These are phyloP conservation scores for Aleadryas rufinucha DNA, from an alignment of 2,113 vertebrate genomes.

Conservation along the genomic window DNA sequence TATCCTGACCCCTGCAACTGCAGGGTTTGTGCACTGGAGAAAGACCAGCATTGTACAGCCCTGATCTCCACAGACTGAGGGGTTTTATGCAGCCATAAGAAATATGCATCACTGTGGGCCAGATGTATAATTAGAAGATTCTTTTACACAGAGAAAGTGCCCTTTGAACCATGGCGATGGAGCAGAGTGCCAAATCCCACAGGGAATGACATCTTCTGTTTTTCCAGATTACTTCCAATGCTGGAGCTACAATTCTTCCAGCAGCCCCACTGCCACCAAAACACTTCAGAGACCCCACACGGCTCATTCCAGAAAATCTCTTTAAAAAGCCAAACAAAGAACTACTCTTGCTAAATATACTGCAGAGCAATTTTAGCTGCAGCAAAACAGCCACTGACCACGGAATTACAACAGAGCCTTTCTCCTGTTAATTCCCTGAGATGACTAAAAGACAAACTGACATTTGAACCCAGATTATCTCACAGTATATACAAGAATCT, in stretches of 20 bases:
- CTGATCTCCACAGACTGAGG: neutral
- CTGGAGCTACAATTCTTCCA: neutral
- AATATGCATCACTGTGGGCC: slow-evolving; percentile 19
- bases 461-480: neutral
- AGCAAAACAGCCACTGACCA: neutral
- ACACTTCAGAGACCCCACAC: slow-evolving; percentile 12
- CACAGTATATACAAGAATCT: neutral
- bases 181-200: slow-evolving; percentile 41
- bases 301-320: neutral
- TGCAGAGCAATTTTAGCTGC: neutral
- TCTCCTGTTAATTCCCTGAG: neutral
- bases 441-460: neutral
- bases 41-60: neutral
- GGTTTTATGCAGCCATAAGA: slow-evolving; percentile 12
- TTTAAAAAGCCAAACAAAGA: slow-evolving; percentile 36
- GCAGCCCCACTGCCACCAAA: neutral
- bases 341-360: slow-evolving; percentile 22
- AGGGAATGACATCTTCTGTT: slow-evolving; percentile 47
- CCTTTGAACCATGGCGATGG: slow-evolving; percentile 10
- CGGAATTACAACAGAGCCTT: neutral
- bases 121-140: slow-evolving; percentile 27
- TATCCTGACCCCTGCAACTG: neutral
- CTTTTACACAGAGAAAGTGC: slow-evolving; percentile 39
- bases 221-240: slow-evolving; percentile 27
- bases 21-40: neutral